Base-by-base conservation (phyloP, 2,113 vertebrate species). In the Mesitornis unicolor region DNA sequence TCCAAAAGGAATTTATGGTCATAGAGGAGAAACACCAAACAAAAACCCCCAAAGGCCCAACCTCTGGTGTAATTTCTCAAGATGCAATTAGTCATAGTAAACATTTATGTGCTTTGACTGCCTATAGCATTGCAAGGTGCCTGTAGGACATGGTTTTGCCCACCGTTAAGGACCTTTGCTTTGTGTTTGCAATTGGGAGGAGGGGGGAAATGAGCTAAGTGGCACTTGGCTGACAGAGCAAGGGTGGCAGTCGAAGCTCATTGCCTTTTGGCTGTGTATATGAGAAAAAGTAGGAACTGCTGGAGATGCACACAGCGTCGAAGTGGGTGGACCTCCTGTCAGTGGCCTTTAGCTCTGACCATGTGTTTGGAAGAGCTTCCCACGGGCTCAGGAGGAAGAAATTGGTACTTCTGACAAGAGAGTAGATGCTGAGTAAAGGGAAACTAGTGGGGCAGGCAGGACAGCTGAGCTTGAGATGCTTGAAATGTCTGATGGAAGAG, bases 31-130 rank as follows among this genome's bases (percentile, higher is more conserved):
- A 59, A 35, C 57, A 35, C 0, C 11, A 31, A 31, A 19, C 16
- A 10, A 57, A 57, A 57, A 5, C 7, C 22, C 22, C 28, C 0
- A 12, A 61, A 17, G 0, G 2, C 19, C 56, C 16, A 28, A 2
- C 38, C 14, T 53, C 19, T 21, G 10, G 47, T 54, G 7, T 26
- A 16, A 42, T 13, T 48, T 42, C 35, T 61, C 64, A 45, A 51
- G 40, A 22, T 18, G 24, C 8, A 7, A 45, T 43, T 78, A 18
- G 22, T 71, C 6, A 2, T 8, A 35, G 33, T 76, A 48, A 26
- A 63, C 0, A 4, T 19, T 1, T 11, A 43, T 33, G 42, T 74
- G 68, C 22, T 36, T 18, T 33, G 24, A 64, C 35, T 57, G 19
- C 42, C 40, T 5, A 1, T 24, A 24, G n/a, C 17, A 11, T 11